phyloP scores from a whole-genome alignment of 2,797 vertebrate genomes.

The Kryptolebias ocellatus region DNA sequence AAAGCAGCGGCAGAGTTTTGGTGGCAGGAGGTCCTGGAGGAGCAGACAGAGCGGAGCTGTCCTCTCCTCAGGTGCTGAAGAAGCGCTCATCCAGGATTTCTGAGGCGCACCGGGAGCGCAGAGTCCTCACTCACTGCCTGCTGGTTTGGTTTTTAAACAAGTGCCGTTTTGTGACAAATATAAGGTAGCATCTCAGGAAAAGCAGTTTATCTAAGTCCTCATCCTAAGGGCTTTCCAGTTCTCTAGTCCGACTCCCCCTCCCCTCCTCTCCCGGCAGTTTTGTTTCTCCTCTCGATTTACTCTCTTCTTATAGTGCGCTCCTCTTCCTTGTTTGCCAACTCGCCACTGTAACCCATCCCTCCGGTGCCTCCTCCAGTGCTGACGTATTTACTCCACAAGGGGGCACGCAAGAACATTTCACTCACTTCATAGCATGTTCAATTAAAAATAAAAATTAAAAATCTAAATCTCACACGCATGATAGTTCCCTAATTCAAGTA shows the following conservation, averaged over 20 bases:
- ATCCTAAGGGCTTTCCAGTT: constrained; percentile 20
- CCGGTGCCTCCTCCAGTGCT: constrained; percentile 76
- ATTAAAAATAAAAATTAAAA: constrained; percentile 1
- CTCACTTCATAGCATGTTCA: constrained; percentile 13
- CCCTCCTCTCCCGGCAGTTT: constrained; percentile 50
- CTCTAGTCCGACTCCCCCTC: constrained; percentile 11
- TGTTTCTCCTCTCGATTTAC: constrained; percentile 59
- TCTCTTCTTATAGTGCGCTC: constrained; percentile 72
- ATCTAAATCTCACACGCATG: not conserved
- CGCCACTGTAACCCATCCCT: constrained; percentile 65
- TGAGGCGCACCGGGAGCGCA: constrained; percentile 43
- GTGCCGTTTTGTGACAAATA: not conserved
- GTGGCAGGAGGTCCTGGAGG: constrained; percentile 38
- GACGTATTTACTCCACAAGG: constrained; percentile 61
- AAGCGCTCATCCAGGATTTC: constrained; percentile 46
- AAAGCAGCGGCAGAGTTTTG: constrained; percentile 40
- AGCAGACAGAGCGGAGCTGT: constrained; percentile 66
- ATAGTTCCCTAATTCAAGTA: too few species aligned
- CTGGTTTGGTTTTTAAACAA: constrained; percentile 14
- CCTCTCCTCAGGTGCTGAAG: constrained; percentile 75
- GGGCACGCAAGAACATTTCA: constrained; percentile 49
- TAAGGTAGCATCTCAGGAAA: not conserved
- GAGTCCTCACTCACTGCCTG: constrained; percentile 16
- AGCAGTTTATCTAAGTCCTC: constrained; percentile 43
- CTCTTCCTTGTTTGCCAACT: constrained; percentile 59